Conservation (phyloP, 2,113 vertebrate species). For the Pantherophis guttatus region DNA sequence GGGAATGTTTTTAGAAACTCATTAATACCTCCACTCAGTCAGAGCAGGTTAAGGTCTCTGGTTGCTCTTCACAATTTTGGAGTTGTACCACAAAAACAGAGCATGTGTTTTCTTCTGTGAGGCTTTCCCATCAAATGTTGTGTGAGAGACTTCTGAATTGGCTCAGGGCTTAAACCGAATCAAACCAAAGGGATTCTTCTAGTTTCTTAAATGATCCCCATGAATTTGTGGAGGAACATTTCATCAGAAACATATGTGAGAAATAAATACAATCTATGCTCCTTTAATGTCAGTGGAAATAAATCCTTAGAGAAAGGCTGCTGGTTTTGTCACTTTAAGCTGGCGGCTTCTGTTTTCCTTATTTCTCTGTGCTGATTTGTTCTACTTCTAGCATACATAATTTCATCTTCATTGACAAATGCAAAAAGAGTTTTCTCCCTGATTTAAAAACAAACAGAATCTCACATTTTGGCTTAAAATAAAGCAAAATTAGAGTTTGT, state of each 20-base stretch:
- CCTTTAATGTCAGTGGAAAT: neutral
- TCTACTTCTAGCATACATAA: neutral
- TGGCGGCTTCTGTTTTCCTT: neutral
- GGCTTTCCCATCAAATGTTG: neutral
- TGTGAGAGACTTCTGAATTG: neutral
- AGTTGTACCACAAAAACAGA: neutral
- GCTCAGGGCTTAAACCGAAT: neutral
- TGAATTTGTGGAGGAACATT: neutral
- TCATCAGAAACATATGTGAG: neutral
- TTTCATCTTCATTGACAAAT: neutral
- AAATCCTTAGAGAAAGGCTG: neutral
- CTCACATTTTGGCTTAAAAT: neutral
- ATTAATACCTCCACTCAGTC: neutral
- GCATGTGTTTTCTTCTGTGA: neutral
- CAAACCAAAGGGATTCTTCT: neutral
- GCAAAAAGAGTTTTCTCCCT: neutral
- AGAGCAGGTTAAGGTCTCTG: neutral
- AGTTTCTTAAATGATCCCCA: neutral
- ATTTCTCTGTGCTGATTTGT: neutral
- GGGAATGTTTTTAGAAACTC: slow-evolving; percentile 39
- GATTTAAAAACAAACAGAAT: neutral
- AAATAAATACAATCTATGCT: neutral
- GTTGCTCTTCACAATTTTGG: neutral
- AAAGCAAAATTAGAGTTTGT: neutral
- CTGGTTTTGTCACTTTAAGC: neutral